Evolutionary conservation across 2,888 invertebrate species (phyloP).

Genomic region (Coelogynopora nodosa): DNA sequence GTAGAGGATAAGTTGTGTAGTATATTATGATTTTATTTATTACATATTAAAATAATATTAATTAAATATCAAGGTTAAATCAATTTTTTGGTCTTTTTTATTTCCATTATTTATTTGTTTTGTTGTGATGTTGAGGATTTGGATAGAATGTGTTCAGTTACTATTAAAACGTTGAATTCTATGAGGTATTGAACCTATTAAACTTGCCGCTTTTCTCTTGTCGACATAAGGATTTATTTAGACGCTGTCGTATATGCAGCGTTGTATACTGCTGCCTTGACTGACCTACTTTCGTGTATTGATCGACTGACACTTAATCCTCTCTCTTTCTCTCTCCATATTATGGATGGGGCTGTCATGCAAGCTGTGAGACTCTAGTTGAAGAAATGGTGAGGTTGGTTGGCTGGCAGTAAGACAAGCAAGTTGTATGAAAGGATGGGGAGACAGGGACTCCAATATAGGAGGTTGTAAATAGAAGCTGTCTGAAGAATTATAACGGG

Average conservation of each 20-base stretch:
- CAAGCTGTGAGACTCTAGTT: no score
- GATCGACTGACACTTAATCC: conserved; percentile 24
- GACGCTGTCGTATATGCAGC: neutral
- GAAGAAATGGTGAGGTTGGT: neutral
- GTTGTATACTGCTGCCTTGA: neutral
- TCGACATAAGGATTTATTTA: neutral
- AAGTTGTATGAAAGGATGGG: neutral
- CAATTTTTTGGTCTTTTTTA: no score
- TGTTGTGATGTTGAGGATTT: no score
- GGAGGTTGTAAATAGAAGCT: neutral
- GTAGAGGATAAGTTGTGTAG: no score
- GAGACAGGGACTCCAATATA: neutral
- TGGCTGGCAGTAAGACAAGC: neutral
- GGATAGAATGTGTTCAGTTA: no score
- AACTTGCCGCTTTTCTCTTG: no score
- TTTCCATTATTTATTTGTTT: no score
- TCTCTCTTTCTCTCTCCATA: neutral
- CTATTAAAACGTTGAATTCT: no score
- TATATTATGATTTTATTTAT: no score
- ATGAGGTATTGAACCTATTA: no score
- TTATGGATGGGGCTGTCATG: neutral
- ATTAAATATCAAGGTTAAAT: no score
- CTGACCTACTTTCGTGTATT: conserved; percentile 8
- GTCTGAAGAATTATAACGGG: neutral
- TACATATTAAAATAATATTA: no score